These are phyloP conservation scores for Chelonus formosanus DNA, from an alignment of 2,888 invertebrate species.

Conservation along the genomic window DNA sequence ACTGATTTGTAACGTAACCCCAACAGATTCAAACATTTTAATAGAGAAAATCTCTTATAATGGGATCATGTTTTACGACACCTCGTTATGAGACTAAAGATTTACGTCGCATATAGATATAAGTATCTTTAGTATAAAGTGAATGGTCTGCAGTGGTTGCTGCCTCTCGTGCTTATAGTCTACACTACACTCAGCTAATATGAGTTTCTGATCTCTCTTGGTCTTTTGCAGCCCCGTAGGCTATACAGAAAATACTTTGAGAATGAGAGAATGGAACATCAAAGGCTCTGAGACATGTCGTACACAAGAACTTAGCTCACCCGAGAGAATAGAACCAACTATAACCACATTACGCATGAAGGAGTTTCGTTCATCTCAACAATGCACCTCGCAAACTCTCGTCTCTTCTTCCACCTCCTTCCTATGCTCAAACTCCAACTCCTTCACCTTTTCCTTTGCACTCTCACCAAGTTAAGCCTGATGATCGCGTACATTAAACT, in stretches of 20 bases:
- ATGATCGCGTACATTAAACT: constrained; percentile 40
- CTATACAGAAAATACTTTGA: constrained; percentile 5
- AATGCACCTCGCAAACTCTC: constrained; percentile 45
- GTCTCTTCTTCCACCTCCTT: no score
- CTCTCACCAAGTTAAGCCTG: not conserved
- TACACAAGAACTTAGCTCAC: constrained; percentile 4
- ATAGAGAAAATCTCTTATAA: constrained; percentile 55
- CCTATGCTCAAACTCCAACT: not conserved
- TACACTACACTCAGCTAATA: not conserved
- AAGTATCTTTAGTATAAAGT: constrained; percentile 36
- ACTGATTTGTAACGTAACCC: constrained; percentile 41
- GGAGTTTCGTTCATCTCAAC: constrained; percentile 57
- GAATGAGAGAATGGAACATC: not conserved
- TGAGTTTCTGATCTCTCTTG: not conserved
- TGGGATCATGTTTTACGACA: constrained; percentile 64
- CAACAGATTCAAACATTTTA: constrained; percentile 46
- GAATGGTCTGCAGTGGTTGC: constrained; percentile 34
- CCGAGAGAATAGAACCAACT: constrained; percentile 17
- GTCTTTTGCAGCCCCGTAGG: constrained; percentile 6
- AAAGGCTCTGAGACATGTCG: not conserved
- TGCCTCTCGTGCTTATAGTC: not conserved
- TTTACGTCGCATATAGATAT: constrained; percentile 52
- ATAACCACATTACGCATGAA: not conserved
- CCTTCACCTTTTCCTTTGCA: constrained; percentile 15
- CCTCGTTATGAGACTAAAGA: constrained; percentile 61